Evolutionary conservation across 2,888 invertebrate genomes (phyloP).

Genomic region (Sinohyriopsis cumingii): DNA sequence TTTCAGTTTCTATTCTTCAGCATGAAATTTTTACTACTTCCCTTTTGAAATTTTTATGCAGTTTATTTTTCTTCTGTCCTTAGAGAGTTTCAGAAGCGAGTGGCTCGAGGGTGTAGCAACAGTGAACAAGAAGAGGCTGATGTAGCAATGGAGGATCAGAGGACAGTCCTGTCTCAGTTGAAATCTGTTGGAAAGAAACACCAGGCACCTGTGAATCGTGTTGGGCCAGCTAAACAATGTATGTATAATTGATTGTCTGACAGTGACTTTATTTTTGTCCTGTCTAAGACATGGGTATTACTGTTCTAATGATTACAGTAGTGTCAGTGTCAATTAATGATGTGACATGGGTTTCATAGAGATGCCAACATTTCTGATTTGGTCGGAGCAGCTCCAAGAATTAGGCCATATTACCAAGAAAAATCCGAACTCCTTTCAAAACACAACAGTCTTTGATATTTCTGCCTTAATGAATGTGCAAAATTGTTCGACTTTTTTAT

Average conservation of each 20-base stretch:
- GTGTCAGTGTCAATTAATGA: too few species aligned
- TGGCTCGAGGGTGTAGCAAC: conserved; percentile 74
- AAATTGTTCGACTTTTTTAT: too few species aligned
- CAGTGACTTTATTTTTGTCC: neutral
- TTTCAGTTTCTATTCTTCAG: neutral
- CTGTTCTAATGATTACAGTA: too few species aligned
- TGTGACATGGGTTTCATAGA: too few species aligned
- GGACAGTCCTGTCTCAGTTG: conserved; percentile 84
- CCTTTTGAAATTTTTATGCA: neutral
- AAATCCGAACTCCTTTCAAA: too few species aligned
- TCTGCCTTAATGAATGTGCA: too few species aligned
- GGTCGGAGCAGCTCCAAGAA: too few species aligned
- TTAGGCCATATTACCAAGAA: too few species aligned
- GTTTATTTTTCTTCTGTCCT: neutral
- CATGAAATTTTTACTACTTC: neutral
- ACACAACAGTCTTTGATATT: too few species aligned
- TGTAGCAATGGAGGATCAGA: conserved; percentile 77
- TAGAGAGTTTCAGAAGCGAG: conserved; percentile 83
- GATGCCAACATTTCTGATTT: too few species aligned
- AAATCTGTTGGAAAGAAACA: conserved; percentile 79
- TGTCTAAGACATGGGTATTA: too few species aligned
- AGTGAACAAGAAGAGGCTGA: conserved; percentile 77
- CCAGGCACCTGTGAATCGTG: conserved; percentile 74
- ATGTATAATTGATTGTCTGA: conserved; percentile 9
- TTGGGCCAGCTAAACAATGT: conserved; percentile 49